Base-by-base conservation (phyloP, 1,140 invertebrate genomes). In the Ylistrum balloti region DNA sequence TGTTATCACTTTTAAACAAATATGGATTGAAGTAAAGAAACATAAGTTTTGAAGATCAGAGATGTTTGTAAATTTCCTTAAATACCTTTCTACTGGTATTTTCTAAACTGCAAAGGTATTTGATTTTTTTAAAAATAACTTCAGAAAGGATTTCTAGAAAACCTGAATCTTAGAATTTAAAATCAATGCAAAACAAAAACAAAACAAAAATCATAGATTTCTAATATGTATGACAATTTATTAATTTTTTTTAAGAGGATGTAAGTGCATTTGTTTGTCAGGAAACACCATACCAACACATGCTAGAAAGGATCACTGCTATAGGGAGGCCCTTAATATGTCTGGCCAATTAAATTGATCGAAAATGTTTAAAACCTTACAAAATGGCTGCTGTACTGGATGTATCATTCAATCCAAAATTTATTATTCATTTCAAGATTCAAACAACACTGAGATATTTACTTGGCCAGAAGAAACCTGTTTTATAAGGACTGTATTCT, bases 291-390 rank as follows among this genome's bases (percentile, higher is more conserved):
- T 74, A 74, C n/a, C n/a, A 74, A 74, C 13, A n/a, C n/a, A 74
- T 74, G 28, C 7, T 9, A 45, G 10, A 9, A n/a, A n/a, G 5
- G 28, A 3, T 74, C 56, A 74, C 56, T n/a, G 28, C 41, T 45
- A 17, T 45, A 45, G 41, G 41, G 41, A 74, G 56, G n/a, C 56
- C 13, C 45, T 5, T 1, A 28, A n/a, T 22, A 1, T 2, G 5
- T 28, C 56, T 74, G 56, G 56, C 56, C 56, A 74, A 74, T 28
- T 74, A 74, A 74, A 74, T 74, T 28, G 56, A 74, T 74, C 56
- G 0, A n/a, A n/a, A 45, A 45, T 13, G 13, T 17, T 17, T 13
- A 28, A 28, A n/a, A 74, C 2, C 22, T 28, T 28, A 7, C 22
- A 28, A 74, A 56, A 28, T 28, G 11, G 45, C 9, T 74, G 9